phyloP scores from a whole-genome alignment of 2,113 vertebrate genomes.

The Crotalus viridis region DNA sequence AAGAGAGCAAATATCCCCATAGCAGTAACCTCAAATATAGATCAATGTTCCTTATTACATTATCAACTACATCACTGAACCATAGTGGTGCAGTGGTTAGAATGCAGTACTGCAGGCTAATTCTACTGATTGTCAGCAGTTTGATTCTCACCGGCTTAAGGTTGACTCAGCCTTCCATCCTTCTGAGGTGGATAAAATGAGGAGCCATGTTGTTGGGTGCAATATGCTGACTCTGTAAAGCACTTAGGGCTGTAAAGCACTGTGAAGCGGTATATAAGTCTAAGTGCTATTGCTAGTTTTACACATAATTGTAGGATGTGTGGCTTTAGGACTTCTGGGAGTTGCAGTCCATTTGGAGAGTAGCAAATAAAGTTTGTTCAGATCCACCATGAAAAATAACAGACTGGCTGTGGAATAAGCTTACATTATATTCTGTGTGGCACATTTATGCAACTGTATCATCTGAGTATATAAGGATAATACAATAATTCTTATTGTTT shows the following conservation, averaged over 20 bases:
- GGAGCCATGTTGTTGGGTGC: no score
- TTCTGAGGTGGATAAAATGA: no score
- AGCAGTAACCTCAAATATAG: background rate
- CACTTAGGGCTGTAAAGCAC: background rate
- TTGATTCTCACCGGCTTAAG: background rate
- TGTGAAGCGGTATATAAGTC: background rate
- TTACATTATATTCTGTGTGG: background rate
- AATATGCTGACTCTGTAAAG: background rate
- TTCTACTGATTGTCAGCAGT: background rate
- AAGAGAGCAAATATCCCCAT: background rate
- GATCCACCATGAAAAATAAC: background rate
- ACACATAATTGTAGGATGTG: background rate
- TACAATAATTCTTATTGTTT: background rate
- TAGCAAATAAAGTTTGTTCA: background rate
- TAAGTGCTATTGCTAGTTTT: background rate
- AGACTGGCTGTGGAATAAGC: background rate
- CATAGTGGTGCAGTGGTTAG: background rate
- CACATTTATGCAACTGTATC: background rate
- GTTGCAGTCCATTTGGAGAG: background rate
- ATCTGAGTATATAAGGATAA: background rate
- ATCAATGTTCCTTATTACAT: background rate
- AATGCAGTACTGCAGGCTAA: background rate
- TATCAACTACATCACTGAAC: background rate
- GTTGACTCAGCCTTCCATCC: background rate
- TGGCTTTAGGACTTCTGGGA: background rate